These are phyloP conservation scores for Azemiops feae DNA, from an alignment of 2,113 vertebrate genomes.

Conservation along the genomic window DNA sequence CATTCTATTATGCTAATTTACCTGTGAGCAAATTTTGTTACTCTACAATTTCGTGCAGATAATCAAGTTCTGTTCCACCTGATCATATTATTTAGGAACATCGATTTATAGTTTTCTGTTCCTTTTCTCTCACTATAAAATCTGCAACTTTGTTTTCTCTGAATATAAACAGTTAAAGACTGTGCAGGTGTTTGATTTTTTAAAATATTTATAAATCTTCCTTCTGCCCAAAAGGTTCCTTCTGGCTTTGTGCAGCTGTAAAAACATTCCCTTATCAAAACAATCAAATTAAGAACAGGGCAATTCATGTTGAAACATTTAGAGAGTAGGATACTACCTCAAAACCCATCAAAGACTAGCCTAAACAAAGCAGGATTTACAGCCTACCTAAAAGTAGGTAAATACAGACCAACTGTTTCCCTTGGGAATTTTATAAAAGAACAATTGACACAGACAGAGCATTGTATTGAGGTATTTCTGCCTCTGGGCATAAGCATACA, in stretches of 20 bases:
- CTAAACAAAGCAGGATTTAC: not conserved
- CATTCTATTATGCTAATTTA: not conserved
- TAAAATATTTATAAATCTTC: not conserved
- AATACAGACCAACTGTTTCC: not conserved
- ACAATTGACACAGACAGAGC: not conserved
- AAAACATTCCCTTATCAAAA: not conserved
- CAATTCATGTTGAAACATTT: not conserved
- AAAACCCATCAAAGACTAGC: not conserved
- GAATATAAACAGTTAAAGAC: not conserved
- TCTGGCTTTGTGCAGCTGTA: not conserved
- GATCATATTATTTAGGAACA: not conserved
- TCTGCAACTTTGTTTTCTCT: not conserved
- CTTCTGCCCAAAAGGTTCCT: not conserved
- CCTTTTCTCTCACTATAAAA: not conserved
- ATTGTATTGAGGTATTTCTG: not conserved
- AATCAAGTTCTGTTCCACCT: not conserved
- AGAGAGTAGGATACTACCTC: not conserved
- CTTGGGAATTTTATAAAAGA: not conserved
- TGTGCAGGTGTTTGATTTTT: not conserved
- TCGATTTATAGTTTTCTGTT: not conserved
- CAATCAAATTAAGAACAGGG: not conserved
- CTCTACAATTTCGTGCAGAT: not conserved
- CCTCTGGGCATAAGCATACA: not conserved
- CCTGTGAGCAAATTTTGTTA: not conserved
- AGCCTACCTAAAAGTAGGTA: not conserved